Base-by-base conservation (phyloP, 1,140 invertebrate species). In the Polypedilum vanderplanki region DNA sequence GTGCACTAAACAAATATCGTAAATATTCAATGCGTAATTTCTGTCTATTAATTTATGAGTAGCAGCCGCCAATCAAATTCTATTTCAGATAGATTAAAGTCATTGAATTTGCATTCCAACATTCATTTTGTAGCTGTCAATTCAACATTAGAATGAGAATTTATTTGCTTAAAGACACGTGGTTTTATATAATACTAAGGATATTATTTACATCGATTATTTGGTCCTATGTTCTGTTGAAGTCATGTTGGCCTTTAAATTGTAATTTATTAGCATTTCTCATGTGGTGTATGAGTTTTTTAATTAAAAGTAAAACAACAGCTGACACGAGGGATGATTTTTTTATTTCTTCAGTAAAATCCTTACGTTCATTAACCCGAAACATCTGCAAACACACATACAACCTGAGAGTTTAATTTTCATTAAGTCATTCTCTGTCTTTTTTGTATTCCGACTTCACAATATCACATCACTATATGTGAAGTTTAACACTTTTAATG, bases 401-500 rank as follows among this genome's bases (percentile, higher is more conserved):
- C 24, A 33, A 33, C 24, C 24, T 33, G 24, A 33, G 24, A n/a
- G 24, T 33, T 33, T 33, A 33, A 33, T 33, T 33, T 33, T 33
- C 24, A 33, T 33, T 33, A 33, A 33, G 24, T 33, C 24, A 33
- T 33, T 33, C 24, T 33, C 24, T n/a, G 24, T 5, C 1, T 1
- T 33, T 33, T 33, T 33, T 33, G 24, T 33, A 33, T 33, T 33
- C 24, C 5, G 24, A 33, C 24, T 33, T 33, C 24, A 33, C 5
- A 33, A 33, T 33, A 33, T 3, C 24, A 33, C 24, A 33, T 33
- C 1, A 33, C 24, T 33, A 33, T 33, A 33, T 33, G 24, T 33
- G 24, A 57, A 57, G 46, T 57, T 57, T 57, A 57, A 57, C 46
- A 57, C 46, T 57, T 57, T 57, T 57, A 57, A 57, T 57, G 46